Percentiles rank a stretch among this genome's conserved stretches.
phyloP scores from a whole-genome alignment of 2,797 vertebrate genomes.

The Gymnopithys bicolor region DNA sequence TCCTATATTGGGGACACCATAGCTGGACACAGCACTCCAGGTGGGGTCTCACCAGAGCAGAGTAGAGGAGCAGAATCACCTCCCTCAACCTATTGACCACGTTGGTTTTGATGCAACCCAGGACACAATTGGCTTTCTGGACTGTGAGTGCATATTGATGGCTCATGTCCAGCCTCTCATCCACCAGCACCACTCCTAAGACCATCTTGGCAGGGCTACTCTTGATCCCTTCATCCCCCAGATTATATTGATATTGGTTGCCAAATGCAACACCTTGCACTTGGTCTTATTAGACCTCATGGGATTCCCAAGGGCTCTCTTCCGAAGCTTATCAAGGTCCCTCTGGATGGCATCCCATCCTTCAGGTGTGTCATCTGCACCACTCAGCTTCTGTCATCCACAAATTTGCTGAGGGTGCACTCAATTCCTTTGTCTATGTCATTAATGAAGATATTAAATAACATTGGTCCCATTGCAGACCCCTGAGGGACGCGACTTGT shows the following conservation, averaged over 20 bases:
- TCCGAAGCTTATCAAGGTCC: neutral
- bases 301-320: neutral
- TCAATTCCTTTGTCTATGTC: neutral
- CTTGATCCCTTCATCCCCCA: neutral
- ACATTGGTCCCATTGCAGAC: neutral
- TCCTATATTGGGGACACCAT: too few species aligned
- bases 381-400: neutral
- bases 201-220: neutral
- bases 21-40: neutral
- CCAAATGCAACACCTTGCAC: neutral
- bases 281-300: neutral
- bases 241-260: fast-evolving
- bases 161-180: fast-evolving
- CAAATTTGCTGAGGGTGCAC: neutral
- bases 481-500: neutral
- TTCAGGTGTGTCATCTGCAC: neutral
- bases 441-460: neutral
- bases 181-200: fast-evolving
- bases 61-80: neutral
- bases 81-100: neutral
- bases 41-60: neutral
- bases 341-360: neutral
- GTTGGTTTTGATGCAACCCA: neutral
- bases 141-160: fast-evolving
- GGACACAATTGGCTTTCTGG: fast-evolving